These are phyloP conservation scores for Micropoecilia bifurca DNA, from an alignment of 2,797 vertebrate species.

Conservation along the genomic window DNA sequence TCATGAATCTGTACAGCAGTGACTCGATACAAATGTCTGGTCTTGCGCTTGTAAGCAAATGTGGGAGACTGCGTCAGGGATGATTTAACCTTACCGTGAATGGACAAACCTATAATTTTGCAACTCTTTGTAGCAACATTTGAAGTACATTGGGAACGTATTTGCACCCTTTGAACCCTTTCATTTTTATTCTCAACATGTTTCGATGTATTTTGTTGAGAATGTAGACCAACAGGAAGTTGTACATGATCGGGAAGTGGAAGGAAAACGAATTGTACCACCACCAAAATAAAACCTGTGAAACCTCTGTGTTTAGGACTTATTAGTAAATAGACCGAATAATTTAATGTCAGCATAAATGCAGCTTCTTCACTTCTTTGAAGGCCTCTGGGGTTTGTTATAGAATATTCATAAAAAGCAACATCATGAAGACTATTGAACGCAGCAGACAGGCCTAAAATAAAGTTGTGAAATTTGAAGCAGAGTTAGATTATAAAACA, in stretches of 20 bases:
- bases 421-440: background rate
- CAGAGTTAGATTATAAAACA: background rate
- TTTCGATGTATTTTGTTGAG: background rate
- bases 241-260: background rate
- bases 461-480: background rate
- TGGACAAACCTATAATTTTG: conserved; percentile 18
- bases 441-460: background rate
- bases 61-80: conserved; percentile 3
- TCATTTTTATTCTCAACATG: background rate
- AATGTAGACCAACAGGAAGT: background rate
- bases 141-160: background rate
- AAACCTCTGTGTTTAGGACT: background rate
- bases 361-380: background rate
- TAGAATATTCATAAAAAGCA: background rate
- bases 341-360: background rate
- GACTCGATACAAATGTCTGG: conserved; percentile 50
- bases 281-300: background rate
- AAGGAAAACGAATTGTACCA: background rate
- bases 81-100: conserved; percentile 9
- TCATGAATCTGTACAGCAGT: conserved; percentile 27
- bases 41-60: conserved; percentile 15
- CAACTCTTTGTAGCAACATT: conserved; percentile 24
- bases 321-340: background rate
- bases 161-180: background rate
- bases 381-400: background rate